phyloP scores from a whole-genome alignment of 2,888 invertebrate species.

The Orchesellides sinensis region DNA sequence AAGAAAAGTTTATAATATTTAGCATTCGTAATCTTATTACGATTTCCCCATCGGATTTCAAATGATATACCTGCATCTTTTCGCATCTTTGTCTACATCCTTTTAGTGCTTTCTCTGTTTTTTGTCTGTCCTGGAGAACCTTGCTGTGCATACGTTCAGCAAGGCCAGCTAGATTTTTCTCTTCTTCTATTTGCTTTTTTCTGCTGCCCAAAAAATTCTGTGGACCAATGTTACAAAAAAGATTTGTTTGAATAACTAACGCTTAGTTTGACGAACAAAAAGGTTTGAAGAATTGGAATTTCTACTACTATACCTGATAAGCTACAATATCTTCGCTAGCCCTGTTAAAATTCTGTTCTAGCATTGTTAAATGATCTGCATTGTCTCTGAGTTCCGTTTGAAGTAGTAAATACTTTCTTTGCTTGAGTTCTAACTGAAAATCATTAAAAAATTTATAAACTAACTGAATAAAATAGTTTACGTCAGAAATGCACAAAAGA shows the following conservation, averaged over 20 bases:
- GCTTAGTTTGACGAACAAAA: neutral
- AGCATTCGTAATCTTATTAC: neutral
- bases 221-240: neutral
- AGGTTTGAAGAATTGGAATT: neutral
- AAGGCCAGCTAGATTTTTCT: constrained; percentile 26
- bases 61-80: constrained; percentile 34
- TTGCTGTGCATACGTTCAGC: constrained; percentile 55
- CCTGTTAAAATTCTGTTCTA: constrained; percentile 39
- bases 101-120: constrained; percentile 6
- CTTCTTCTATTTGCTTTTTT: constrained; percentile 44
- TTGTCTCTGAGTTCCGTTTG: constrained; percentile 56
- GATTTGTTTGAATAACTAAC: neutral
- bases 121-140: constrained; percentile 45
- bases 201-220: constrained; percentile 46
- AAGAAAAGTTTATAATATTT: neutral
- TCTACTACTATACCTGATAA: constrained; percentile 24
- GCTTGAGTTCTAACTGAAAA: constrained; percentile 51
- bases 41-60: neutral
- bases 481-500: neutral
- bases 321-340: constrained; percentile 50
- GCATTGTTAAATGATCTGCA: constrained; percentile 36
- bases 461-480: neutral
- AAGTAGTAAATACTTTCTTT: constrained; percentile 39
- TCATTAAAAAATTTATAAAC: neutral
- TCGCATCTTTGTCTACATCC: constrained; percentile 20